Conservation (phyloP, 2,888 invertebrate genomes). For the Phyllotreta cruciferae region DNA sequence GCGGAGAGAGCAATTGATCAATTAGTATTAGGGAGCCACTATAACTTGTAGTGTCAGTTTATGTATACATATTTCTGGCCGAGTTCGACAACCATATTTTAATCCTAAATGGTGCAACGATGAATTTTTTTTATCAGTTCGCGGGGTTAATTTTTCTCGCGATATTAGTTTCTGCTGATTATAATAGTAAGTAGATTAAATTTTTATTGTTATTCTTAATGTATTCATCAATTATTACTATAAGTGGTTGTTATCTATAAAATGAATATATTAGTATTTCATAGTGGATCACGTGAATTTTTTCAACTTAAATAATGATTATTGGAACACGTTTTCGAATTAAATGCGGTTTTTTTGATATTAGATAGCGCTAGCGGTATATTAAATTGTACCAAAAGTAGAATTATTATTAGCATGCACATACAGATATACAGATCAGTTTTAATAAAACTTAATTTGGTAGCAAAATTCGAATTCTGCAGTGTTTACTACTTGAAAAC, state of each 20-base stretch:
- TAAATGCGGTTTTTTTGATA: no score
- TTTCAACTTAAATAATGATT: no score
- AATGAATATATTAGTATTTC: background rate
- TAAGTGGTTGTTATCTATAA: background rate
- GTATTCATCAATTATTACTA: conserved; percentile 1
- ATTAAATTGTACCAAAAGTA: no score
- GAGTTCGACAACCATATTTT: conserved; percentile 10
- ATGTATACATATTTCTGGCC: conserved; percentile 17
- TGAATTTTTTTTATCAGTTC: conserved; percentile 29
- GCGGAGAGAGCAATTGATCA: conserved; percentile 31
- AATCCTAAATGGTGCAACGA: conserved; percentile 28
- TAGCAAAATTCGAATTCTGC: no score
- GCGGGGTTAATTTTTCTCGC: conserved; percentile 31
- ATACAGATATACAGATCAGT: no score
- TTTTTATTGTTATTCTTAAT: background rate
- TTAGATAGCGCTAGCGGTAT: no score
- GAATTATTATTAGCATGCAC: no score
- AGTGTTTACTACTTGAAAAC: no score
- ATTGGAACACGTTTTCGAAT: no score
- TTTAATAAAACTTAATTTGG: no score
- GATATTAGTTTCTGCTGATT: conserved; percentile 24
- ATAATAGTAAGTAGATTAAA: conserved; percentile 31
- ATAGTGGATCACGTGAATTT: no score
- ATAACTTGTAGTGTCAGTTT: conserved; percentile 28
- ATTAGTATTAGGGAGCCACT: conserved; percentile 31